These are phyloP conservation scores for Sinella curviseta DNA, from an alignment of 1,140 invertebrate genomes.

Conservation along the genomic window DNA sequence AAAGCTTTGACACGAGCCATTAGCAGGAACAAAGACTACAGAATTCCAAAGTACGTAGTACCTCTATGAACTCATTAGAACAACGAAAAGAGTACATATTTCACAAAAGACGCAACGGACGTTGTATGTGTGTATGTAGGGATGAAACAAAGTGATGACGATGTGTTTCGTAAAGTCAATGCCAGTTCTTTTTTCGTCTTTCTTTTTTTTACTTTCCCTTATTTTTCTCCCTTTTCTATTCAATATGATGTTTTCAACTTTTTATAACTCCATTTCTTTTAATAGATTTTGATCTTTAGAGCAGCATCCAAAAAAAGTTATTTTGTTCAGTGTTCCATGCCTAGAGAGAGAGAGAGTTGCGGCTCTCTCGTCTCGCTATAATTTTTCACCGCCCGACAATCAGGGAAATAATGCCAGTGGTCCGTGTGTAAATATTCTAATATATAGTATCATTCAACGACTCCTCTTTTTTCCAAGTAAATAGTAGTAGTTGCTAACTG, in stretches of 20 bases:
- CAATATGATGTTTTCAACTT: not conserved
- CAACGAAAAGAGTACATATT: no score
- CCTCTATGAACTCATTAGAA: no score
- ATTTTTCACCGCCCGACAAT: no score
- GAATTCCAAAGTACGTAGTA: no score
- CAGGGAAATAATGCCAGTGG: no score
- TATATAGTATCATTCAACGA: not conserved
- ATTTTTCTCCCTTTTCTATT: not conserved
- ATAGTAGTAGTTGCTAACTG: constrained; percentile 11
- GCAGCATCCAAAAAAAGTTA: not conserved
- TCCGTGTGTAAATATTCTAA: no score
- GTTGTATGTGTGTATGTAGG: not conserved
- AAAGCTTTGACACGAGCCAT: no score
- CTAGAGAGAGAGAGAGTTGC: no score
- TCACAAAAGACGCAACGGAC: no score
- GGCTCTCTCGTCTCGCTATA: no score
- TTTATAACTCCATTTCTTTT: not conserved
- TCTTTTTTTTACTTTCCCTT: not conserved
- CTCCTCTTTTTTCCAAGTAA: no score
- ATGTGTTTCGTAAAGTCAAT: not conserved
- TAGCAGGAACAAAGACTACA: no score
- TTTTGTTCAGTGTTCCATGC: not conserved
- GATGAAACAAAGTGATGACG: not conserved
- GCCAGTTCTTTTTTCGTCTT: not conserved
- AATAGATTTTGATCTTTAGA: not conserved